Evolutionary conservation across 2,888 invertebrate species (phyloP).

Genomic region (Nephrotoma flavescens): DNA sequence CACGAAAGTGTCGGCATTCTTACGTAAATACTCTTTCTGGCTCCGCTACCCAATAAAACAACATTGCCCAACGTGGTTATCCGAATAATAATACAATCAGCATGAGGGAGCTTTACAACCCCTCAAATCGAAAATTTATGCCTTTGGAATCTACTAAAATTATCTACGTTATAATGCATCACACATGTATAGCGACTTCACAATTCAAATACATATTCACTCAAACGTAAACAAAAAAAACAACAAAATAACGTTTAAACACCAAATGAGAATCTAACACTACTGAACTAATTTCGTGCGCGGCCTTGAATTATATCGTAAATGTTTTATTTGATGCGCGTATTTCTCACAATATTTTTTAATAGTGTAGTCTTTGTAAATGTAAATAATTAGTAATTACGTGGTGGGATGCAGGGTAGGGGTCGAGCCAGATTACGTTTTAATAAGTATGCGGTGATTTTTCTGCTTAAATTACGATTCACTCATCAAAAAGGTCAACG

Average conservation of each 20-base stretch:
- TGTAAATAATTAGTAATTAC: neutral
- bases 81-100: no score
- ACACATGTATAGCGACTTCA: neutral
- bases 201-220: neutral
- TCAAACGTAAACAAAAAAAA: neutral
- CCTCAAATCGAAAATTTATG: neutral
- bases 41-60: no score
- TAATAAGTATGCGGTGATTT: neutral
- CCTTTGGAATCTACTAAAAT: neutral
- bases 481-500: neutral
- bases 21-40: no score
- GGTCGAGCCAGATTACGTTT: neutral
- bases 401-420: neutral
- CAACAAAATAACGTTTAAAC: neutral
- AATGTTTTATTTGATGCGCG: neutral
- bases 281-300: neutral
- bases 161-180: neutral
- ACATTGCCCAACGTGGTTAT: no score
- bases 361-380: neutral
- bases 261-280: neutral
- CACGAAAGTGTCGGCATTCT: no score
- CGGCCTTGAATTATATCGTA: neutral
- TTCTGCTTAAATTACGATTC: neutral
- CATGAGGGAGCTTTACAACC: no score
- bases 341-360: neutral